phyloP scores from a whole-genome alignment of 2,797 vertebrate species.

The Telmatherina bonti region DNA sequence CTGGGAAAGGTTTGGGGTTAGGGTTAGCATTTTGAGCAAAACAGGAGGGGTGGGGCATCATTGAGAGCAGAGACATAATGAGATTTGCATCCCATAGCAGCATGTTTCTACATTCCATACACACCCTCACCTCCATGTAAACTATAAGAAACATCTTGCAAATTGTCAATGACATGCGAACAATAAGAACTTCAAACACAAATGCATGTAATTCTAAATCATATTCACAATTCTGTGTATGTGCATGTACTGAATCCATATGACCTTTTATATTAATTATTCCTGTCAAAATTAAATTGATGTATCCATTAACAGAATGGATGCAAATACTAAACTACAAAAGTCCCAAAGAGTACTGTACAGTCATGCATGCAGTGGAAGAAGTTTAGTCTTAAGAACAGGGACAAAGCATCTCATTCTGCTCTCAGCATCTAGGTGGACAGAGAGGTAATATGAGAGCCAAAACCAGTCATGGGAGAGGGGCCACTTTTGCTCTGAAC shows the following conservation, averaged over 20 bases:
- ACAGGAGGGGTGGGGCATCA: conserved; percentile 12
- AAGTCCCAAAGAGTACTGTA: conserved; percentile 2
- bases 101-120: conserved; percentile 63
- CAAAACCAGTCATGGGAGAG: conserved; percentile 57
- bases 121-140: no score
- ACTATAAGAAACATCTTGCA: no score
- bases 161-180: not conserved
- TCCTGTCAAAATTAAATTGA: not conserved
- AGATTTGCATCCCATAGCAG: conserved; percentile 67
- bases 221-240: not conserved
- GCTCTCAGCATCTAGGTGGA: conserved; percentile 60
- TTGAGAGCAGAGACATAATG: conserved; percentile 36
- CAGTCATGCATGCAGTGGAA: conserved; percentile 36
- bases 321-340: conserved; percentile 1
- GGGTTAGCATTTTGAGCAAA: not conserved
- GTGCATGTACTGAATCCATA: not conserved
- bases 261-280: not conserved
- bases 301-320: not conserved
- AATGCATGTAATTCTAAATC: no score
- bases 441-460: conserved; percentile 75
- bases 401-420: conserved; percentile 81
- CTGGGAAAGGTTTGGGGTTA: not conserved
- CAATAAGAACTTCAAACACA: not conserved
- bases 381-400: conserved; percentile 53
- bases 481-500: conserved; percentile 60